Percentiles rank a stretch among this genome's conserved stretches.
Conservation (phyloP, 2,797 vertebrate genomes). For the Microtus californicus region DNA sequence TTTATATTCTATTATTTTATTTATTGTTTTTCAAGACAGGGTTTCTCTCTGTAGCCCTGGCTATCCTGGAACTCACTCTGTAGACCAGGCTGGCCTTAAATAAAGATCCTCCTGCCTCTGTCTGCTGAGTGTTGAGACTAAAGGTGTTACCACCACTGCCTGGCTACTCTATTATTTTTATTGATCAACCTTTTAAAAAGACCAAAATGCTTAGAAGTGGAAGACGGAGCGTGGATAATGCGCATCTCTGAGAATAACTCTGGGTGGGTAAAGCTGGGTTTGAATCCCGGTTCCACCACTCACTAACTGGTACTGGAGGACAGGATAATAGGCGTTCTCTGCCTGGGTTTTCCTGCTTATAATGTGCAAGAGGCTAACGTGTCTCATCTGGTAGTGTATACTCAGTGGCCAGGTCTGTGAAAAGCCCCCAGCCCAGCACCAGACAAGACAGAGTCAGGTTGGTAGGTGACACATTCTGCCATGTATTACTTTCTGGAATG, state of each 20-base stretch:
- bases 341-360: conserved; percentile 1
- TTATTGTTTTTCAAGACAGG: background rate
- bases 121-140: background rate
- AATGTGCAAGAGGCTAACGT: background rate
- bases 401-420: fast-evolving
- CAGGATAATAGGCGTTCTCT: background rate
- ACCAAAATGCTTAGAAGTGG: background rate
- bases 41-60: background rate
- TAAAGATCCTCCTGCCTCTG: background rate
- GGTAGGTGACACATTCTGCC: background rate
- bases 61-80: background rate
- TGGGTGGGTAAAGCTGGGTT: background rate
- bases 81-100: background rate
- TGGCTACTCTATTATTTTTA: background rate
- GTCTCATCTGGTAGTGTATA: background rate
- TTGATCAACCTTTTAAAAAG: background rate
- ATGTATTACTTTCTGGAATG: conserved; percentile 6
- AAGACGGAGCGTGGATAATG: background rate
- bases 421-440: background rate
- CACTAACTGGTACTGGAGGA: background rate
- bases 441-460: background rate
- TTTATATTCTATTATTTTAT: background rate
- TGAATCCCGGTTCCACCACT: background rate
- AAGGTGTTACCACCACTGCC: background rate
- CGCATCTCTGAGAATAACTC: background rate